Evolutionary conservation across 1,140 invertebrate genomes (phyloP).

Genomic region (Sinella curviseta): DNA sequence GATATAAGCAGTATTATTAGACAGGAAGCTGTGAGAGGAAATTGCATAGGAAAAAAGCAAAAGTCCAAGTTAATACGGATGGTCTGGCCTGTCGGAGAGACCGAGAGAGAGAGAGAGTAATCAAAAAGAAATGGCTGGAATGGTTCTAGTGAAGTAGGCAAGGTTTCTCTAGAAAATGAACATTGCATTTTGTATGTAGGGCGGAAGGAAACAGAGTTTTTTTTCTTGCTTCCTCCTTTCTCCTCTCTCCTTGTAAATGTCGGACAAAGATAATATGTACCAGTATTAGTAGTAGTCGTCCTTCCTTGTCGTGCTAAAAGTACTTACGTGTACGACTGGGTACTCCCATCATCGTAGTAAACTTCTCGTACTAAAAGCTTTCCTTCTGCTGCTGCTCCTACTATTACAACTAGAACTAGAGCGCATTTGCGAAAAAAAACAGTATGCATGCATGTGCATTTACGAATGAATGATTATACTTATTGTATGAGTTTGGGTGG

Average conservation of each 20-base stretch:
- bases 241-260: not conserved
- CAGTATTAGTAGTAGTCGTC: not conserved
- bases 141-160: too few species aligned
- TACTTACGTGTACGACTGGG: too few species aligned
- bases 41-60: not conserved
- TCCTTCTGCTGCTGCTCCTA: too few species aligned
- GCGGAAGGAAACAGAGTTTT: not conserved
- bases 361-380: too few species aligned
- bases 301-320: not conserved
- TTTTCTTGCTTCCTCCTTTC: not conserved
- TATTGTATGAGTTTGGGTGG: too few species aligned
- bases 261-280: not conserved
- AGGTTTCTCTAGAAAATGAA: too few species aligned
- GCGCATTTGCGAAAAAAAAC: too few species aligned
- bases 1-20: not conserved
- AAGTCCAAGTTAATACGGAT: too few species aligned
- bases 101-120: not conserved
- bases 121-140: not conserved
- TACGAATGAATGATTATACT: not conserved
- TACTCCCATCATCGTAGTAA: too few species aligned
- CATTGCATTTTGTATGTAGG: too few species aligned
- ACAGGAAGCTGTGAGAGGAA: conserved; percentile 1
- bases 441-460: not conserved
- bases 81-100: too few species aligned
- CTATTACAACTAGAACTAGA: too few species aligned